phyloP scores from a whole-genome alignment of 2,888 invertebrate species.

The Clostera curtula region DNA sequence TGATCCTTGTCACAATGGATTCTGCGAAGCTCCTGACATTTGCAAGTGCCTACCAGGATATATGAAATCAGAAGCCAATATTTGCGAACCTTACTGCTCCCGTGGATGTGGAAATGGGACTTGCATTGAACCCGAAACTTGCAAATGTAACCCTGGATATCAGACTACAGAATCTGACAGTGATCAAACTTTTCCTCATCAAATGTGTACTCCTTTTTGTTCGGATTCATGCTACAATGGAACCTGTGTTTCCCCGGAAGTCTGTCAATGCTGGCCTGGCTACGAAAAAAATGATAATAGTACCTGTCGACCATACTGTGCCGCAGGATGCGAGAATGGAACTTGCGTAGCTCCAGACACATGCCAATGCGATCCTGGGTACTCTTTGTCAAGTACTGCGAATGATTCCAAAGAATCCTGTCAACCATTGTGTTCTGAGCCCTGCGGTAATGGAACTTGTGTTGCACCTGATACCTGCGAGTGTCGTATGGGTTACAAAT shows the following conservation, averaged over 20 bases:
- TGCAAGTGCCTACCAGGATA: constrained; percentile 49
- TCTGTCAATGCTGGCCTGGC: constrained; percentile 48
- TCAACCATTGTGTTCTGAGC: constrained; percentile 19
- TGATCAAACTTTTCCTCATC: background rate
- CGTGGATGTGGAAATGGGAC: constrained; percentile 25
- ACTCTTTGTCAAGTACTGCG: constrained; percentile 17
- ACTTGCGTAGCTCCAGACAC: background rate
- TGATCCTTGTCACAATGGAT: constrained; percentile 58
- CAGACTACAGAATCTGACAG: background rate
- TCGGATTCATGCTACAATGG: constrained; percentile 52
- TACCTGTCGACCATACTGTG: constrained; percentile 1
- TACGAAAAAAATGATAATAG: constrained; percentile 21
- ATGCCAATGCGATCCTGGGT: constrained; percentile 1
- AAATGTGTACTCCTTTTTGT: constrained; percentile 50
- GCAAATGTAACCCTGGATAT: constrained; percentile 17
- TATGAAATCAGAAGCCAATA: constrained; percentile 17
- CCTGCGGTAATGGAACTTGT: constrained; percentile 41
- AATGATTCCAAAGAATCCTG: too few relatives aligned
- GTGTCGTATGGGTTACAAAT: constrained; percentile 27
- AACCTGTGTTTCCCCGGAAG: constrained; percentile 54
- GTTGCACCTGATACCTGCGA: constrained; percentile 35
- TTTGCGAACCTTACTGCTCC: constrained; percentile 29
- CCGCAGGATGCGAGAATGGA: constrained; percentile 1
- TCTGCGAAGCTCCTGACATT: constrained; percentile 58
- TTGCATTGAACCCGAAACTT: constrained; percentile 25